Conservation (phyloP, 2,797 vertebrate species). For the Dipus sagitta region DNA sequence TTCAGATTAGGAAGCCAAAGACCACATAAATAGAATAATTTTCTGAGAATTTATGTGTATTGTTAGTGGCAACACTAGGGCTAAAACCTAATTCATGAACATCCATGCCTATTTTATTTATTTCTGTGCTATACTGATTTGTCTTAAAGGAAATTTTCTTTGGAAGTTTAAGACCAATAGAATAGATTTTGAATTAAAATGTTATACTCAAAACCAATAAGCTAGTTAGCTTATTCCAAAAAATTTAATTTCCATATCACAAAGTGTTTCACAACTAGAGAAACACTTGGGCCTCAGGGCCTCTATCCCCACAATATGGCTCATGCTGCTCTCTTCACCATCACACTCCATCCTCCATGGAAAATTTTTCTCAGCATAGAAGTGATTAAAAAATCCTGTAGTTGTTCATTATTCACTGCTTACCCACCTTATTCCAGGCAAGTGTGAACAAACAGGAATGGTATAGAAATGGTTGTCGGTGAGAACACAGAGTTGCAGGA, state of each 20-base stretch:
- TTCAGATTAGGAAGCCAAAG: constrained; percentile 7
- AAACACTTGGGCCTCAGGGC: not conserved
- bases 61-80: not conserved
- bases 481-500: not conserved
- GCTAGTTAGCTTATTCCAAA: not conserved
- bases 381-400: not conserved
- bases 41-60: not conserved
- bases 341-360: not conserved
- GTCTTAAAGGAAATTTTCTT: not conserved
- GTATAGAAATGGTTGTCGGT: not conserved
- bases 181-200: constrained; percentile 4
- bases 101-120: not conserved
- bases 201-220: not conserved
- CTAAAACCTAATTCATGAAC: not conserved
- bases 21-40: constrained; percentile 22
- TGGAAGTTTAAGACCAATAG: not conserved
- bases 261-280: not conserved
- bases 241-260: not conserved
- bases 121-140: not conserved
- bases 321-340: not conserved
- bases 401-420: not conserved
- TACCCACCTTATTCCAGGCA: not conserved
- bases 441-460: not conserved
- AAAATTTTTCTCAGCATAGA: not conserved
- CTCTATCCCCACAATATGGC: not conserved